Conservation (phyloP, 2,113 vertebrate species). For the Cisticola juncidis region DNA sequence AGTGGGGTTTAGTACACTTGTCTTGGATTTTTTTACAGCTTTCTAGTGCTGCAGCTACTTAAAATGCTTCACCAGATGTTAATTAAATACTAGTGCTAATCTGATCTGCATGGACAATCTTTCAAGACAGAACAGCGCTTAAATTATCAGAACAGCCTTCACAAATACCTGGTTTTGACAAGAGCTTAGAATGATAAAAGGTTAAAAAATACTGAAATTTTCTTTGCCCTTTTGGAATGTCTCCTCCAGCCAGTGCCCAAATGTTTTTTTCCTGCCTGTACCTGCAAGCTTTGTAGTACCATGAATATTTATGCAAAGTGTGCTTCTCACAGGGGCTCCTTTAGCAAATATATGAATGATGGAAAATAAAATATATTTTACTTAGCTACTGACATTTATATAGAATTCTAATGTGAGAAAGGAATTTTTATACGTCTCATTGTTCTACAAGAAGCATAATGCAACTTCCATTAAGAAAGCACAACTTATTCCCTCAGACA, state of each 20-base stretch:
- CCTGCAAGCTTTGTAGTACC: background rate
- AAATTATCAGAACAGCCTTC: background rate
- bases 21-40: background rate
- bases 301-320: background rate
- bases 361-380: background rate
- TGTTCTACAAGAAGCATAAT: background rate
- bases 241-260: background rate
- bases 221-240: background rate
- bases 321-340: background rate
- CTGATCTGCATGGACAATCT: background rate
- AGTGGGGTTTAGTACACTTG: background rate
- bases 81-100: background rate
- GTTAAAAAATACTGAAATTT: background rate
- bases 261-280: background rate
- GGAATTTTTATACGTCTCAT: background rate
- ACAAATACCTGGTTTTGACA: background rate
- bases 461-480: background rate
- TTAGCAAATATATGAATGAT: background rate
- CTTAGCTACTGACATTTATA: background rate
- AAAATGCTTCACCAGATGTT: background rate
- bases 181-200: background rate
- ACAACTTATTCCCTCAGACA: background rate
- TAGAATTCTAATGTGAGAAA: background rate
- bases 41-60: background rate
- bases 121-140: background rate